A percentile compares a stretch with the other conserved stretches of the same genome.
Conservation (phyloP, 2,797 vertebrate genomes). For the Todus mexicanus region DNA sequence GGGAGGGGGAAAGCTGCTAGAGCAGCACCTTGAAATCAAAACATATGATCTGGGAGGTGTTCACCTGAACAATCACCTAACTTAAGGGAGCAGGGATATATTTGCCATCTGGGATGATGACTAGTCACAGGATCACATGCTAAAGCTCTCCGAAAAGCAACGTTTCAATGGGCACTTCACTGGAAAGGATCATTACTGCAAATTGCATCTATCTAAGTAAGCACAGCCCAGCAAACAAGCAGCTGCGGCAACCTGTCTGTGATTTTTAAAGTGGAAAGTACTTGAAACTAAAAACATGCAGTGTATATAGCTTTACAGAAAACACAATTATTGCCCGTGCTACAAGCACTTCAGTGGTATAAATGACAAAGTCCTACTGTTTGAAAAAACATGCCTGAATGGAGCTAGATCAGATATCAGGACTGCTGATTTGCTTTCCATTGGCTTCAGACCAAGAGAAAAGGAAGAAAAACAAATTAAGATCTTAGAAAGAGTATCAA, state of each 20-base stretch:
- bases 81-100: neutral
- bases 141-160: neutral
- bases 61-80: neutral
- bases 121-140: neutral
- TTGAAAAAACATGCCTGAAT: conserved; percentile 2
- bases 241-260: conserved; percentile 16
- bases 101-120: neutral
- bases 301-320: neutral
- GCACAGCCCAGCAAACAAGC: neutral
- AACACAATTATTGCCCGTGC: neutral
- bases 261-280: neutral
- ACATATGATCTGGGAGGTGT: neutral
- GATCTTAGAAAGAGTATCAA: conserved; percentile 19
- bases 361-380: neutral
- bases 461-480: conserved; percentile 40
- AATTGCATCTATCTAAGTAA: neutral
- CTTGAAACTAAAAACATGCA: neutral
- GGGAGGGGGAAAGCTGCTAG: neutral
- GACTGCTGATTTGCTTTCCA: conserved; percentile 2
- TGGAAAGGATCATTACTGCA: neutral
- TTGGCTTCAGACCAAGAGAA: neutral
- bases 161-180: neutral
- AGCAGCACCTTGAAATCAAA: neutral
- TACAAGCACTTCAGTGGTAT: neutral
- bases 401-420: conserved; percentile 19